A percentile compares a stretch with the other conserved stretches of the same genome.
Evolutionary conservation across 2,888 invertebrate genomes (phyloP).

Genomic region (Netelia virgata): DNA sequence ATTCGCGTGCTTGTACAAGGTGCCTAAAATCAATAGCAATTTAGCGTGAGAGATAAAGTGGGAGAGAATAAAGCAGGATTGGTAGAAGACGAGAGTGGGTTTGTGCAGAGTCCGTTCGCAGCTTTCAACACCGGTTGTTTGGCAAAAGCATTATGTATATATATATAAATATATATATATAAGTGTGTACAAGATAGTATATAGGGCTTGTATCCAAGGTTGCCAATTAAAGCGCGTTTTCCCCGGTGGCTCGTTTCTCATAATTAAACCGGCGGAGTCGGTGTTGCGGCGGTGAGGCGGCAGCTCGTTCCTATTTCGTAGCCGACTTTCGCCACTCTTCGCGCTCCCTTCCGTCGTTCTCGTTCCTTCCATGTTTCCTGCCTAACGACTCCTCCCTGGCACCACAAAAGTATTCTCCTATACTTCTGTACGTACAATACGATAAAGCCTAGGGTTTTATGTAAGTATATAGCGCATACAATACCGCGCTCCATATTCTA

Average conservation of each 20-base stretch:
- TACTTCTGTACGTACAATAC: conserved; percentile 12
- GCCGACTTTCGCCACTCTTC: conserved; percentile 61
- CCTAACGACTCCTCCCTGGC: conserved; percentile 65
- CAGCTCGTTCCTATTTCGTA: conserved; percentile 67
- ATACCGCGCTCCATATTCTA: background rate
- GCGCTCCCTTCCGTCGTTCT: conserved; percentile 5
- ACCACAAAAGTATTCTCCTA: conserved; percentile 58
- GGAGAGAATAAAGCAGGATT: conserved; percentile 38
- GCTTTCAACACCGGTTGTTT: conserved; percentile 59
- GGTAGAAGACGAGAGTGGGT: conserved; percentile 41
- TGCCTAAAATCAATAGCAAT: conserved; percentile 63
- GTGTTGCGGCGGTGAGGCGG: conserved; percentile 53
- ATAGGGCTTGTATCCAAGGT: conserved; percentile 66
- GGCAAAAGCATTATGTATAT: conserved; percentile 50
- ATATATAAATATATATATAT: conserved; percentile 43
- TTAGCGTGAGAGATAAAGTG: conserved; percentile 35
- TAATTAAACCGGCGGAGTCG: conserved; percentile 69
- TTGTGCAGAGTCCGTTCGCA: conserved; percentile 55
- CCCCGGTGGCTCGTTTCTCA: conserved; percentile 71
- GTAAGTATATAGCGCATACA: background rate
- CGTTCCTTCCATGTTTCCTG: conserved; percentile 30
- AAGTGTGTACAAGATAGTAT: conserved; percentile 19
- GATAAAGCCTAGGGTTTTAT: conserved; percentile 5
- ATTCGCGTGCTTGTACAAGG: conserved; percentile 50
- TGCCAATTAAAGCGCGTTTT: conserved; percentile 70